Percentiles rank a stretch among this genome's conserved stretches.
These are phyloP conservation scores for Dromaius novaehollandiae DNA, from an alignment of 2,113 vertebrate species.

Conservation along the genomic window DNA sequence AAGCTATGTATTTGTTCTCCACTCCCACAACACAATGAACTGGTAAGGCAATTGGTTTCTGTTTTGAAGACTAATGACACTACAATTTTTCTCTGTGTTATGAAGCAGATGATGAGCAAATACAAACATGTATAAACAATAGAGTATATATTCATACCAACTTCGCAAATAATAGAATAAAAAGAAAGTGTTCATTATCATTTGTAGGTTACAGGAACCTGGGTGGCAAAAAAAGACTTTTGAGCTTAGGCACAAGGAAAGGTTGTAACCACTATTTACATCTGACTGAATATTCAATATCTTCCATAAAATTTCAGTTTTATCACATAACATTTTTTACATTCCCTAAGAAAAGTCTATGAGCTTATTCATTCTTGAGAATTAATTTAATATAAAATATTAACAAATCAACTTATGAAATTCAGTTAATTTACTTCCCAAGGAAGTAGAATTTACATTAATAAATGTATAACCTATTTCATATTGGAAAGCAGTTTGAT, in stretches of 20 bases:
- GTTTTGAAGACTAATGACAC: not conserved
- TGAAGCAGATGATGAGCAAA: not conserved
- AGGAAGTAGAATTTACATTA: not conserved
- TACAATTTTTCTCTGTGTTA: not conserved
- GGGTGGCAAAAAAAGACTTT: not conserved
- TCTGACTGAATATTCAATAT: not conserved
- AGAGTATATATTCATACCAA: not conserved
- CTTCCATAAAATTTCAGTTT: not conserved
- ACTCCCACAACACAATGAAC: not conserved
- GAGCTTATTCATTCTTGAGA: not conserved
- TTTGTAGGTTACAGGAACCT: not conserved
- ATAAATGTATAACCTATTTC: not conserved
- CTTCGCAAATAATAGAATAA: not conserved
- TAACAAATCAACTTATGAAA: not conserved
- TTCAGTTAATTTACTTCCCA: not conserved
- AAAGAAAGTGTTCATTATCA: not conserved
- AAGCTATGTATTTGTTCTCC: not conserved
- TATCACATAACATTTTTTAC: not conserved
- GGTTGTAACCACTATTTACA: not conserved
- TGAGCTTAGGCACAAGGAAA: not conserved
- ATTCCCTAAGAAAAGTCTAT: not conserved
- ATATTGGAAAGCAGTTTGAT: not conserved
- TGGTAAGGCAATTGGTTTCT: not conserved
- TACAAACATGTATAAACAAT: not conserved
- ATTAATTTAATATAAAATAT: not conserved